Conservation (phyloP, 2,888 invertebrate genomes). For the Tenthredo mesomela region DNA sequence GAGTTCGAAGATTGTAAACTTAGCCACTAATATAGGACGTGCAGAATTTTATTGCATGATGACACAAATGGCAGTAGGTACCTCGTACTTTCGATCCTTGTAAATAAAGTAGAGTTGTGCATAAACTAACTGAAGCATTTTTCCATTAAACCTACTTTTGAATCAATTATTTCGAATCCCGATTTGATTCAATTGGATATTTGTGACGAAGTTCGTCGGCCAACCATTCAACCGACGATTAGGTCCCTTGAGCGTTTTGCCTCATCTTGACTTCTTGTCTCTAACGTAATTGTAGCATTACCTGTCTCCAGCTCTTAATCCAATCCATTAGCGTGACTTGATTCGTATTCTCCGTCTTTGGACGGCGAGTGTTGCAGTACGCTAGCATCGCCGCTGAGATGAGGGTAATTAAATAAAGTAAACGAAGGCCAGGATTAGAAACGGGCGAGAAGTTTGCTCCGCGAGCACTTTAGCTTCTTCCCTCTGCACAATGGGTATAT, state of each 20-base stretch:
- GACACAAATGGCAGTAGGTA: not conserved
- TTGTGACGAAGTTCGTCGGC: constrained; percentile 21
- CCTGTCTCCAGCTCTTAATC: constrained; percentile 62
- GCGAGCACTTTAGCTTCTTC: constrained; percentile 50
- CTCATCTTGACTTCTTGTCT: constrained; percentile 25
- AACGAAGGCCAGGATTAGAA: constrained; percentile 54
- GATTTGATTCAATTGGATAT: not conserved
- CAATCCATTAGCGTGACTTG: constrained; percentile 60
- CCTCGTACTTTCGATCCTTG: too few relatives aligned
- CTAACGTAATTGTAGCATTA: constrained; percentile 60
- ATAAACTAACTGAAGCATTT: not conserved
- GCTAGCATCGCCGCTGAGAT: constrained; percentile 52
- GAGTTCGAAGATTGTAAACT: not conserved
- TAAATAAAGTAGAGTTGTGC: too few relatives aligned
- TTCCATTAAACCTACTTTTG: not conserved
- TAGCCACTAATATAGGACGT: not conserved
- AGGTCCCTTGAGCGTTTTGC: constrained; percentile 1
- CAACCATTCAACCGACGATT: constrained; percentile 39
- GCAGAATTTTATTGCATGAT: not conserved
- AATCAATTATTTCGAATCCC: not conserved
- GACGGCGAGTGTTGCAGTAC: constrained; percentile 16
- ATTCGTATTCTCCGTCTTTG: constrained; percentile 48
- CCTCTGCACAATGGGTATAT: constrained; percentile 51
- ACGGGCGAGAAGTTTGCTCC: constrained; percentile 38
- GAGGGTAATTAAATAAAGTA: constrained; percentile 63